These are phyloP conservation scores for Blastomussa wellsi DNA, from an alignment of 92 coral and sea anemone genomes.

Conservation along the genomic window DNA sequence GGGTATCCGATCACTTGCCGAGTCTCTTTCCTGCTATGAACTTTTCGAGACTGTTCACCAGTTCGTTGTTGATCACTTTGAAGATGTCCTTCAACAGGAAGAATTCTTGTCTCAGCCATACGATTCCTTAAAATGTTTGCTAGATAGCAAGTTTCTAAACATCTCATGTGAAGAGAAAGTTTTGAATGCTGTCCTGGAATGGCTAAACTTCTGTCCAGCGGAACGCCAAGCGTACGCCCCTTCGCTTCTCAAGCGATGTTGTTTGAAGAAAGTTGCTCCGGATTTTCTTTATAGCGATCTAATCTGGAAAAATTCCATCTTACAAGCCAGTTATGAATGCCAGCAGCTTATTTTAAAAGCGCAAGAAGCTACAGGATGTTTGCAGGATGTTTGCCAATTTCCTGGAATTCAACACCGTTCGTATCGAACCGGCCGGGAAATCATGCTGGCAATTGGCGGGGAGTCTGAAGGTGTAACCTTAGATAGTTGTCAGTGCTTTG, in stretches of 20 bases:
- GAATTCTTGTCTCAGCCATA: conserved; percentile 78
- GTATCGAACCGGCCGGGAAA: conserved; percentile 51
- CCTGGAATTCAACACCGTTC: conserved; percentile 52
- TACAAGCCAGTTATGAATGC: conserved; percentile 48
- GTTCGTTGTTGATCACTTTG: conserved; percentile 64
- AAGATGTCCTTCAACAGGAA: conserved; percentile 65
- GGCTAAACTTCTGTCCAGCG: conserved; percentile 56
- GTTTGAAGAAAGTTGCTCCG: conserved; percentile 42
- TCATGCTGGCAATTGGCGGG: conserved; percentile 78
- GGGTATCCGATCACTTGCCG: conserved; percentile 85
- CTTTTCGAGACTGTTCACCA: conserved; percentile 66
- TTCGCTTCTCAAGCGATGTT: conserved; percentile 53
- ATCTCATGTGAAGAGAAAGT: conserved; percentile 63
- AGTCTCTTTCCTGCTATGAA: conserved; percentile 66
- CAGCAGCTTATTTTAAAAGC: conserved; percentile 57
- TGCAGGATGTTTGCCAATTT: conserved; percentile 58
- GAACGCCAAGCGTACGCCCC: conserved; percentile 45
- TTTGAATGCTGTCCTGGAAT: conserved; percentile 48
- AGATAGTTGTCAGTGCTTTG: conserved; percentile 61
- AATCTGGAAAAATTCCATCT: conserved; percentile 45
- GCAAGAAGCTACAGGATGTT: conserved; percentile 59
- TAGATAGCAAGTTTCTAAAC: conserved; percentile 58
- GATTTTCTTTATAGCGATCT: conserved; percentile 43
- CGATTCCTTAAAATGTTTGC: conserved; percentile 59
- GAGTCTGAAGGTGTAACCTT: conserved; percentile 74